Evolutionary conservation across 2,113 vertebrate genomes (phyloP).

Genomic region (Carettochelys insculpta): DNA sequence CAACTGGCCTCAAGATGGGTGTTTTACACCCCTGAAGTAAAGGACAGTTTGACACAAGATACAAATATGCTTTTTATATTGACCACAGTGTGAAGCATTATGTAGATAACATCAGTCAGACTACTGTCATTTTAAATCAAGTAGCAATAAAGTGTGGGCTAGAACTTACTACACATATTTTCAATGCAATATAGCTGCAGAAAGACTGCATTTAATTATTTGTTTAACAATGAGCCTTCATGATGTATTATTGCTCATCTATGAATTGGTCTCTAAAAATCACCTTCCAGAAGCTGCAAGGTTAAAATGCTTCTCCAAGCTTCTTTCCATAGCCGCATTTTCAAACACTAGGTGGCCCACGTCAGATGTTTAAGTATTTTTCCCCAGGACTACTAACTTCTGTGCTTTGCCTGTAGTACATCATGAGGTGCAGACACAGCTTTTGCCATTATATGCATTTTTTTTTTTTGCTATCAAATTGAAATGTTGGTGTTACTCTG

Average conservation of each 20-base stretch:
- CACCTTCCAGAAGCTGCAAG: not conserved
- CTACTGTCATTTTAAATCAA: rapidly evolving
- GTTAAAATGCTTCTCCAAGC: not conserved
- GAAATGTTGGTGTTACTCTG: not conserved
- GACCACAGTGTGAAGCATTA: no score
- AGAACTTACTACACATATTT: not conserved
- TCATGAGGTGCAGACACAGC: not conserved
- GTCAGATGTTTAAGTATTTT: conserved; percentile 45
- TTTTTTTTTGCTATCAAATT: conserved; percentile 11
- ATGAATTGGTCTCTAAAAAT: not conserved
- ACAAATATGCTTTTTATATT: no score
- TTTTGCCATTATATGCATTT: not conserved
- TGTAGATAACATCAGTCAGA: not conserved
- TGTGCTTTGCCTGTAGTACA: not conserved
- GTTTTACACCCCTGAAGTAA: not conserved
- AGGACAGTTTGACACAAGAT: not conserved
- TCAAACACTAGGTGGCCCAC: conserved; percentile 65
- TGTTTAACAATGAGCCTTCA: not conserved
- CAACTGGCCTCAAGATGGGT: not conserved
- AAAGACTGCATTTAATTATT: not conserved
- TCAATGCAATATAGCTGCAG: not conserved
- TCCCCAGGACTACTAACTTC: not conserved
- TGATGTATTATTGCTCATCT: not conserved
- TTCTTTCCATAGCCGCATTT: not conserved
- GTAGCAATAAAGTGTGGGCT: rapidly evolving